These are phyloP conservation scores for Therioaphis trifolii DNA, from an alignment of 2,888 invertebrate species.

Conservation along the genomic window DNA sequence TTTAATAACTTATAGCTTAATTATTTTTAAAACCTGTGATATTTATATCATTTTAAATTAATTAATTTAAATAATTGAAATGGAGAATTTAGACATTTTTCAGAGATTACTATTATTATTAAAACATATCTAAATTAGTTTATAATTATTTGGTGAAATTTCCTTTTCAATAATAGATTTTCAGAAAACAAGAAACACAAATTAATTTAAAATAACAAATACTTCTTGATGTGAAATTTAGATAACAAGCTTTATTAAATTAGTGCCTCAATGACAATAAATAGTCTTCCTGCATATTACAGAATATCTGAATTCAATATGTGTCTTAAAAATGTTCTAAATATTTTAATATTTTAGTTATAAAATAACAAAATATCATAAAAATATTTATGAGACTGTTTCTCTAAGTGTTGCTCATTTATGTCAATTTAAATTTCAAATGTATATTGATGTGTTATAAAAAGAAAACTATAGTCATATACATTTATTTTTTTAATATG, in stretches of 20 bases:
- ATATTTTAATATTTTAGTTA: conserved; percentile 15
- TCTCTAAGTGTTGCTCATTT: conserved; percentile 19
- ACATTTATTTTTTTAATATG: not conserved
- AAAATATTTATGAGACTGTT: conserved; percentile 19
- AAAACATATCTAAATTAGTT: too few species aligned
- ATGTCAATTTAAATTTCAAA: conserved; percentile 3
- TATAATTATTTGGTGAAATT: too few species aligned
- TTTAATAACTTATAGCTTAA: not conserved
- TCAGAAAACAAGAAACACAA: too few species aligned
- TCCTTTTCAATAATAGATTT: too few species aligned
- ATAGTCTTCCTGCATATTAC: too few species aligned
- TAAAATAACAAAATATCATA: conserved; percentile 7
- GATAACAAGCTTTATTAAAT: too few species aligned
- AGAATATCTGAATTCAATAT: too few species aligned
- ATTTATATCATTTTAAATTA: not conserved
- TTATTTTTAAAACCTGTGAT: not conserved
- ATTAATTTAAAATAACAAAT: too few species aligned
- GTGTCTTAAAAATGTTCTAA: not conserved
- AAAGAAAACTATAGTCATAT: not conserved
- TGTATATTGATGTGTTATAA: not conserved
- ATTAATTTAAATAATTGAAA: not conserved
- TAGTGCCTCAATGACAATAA: too few species aligned
- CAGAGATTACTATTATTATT: too few species aligned
- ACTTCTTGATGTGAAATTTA: too few species aligned
- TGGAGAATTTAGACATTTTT: not conserved